Percentiles rank a stretch among this genome's conserved stretches.
phyloP scores from a whole-genome alignment of 2,113 vertebrate genomes.

The Alligator mississippiensis region DNA sequence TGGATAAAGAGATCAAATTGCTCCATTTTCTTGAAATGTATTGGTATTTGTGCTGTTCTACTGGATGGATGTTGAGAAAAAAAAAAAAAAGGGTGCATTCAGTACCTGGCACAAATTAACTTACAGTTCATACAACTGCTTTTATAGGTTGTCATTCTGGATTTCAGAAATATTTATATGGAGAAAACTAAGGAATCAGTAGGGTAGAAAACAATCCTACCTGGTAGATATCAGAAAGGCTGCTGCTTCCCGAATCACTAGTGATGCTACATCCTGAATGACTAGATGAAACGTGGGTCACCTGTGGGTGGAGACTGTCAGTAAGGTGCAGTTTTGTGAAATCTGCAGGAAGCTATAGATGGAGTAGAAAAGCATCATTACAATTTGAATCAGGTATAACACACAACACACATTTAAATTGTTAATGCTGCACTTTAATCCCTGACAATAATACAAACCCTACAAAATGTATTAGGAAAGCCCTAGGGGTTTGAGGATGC shows the following conservation, averaged over 20 bases:
- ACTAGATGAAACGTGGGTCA: constrained; percentile 97
- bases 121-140: background rate
- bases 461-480: constrained; percentile 1
- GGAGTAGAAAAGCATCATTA: constrained; percentile 71
- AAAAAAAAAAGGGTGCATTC: fast-evolving
- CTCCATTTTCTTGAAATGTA: background rate
- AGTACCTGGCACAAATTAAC: background rate
- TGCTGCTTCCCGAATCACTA: constrained; percentile 99
- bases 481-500: background rate
- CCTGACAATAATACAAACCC: background rate
- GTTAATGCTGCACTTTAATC: background rate
- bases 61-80: background rate
- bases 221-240: constrained; percentile 99
- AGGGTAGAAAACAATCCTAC: constrained; percentile 77
- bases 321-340: constrained; percentile 98
- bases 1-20: background rate
- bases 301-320: constrained; percentile 98
- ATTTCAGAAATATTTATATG: background rate
- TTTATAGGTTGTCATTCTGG: background rate
- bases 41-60: background rate
- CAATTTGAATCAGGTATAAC: constrained; percentile 49
- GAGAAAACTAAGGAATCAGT: background rate
- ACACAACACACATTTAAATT: constrained; percentile 33
- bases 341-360: constrained; percentile 94
- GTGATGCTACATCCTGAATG: constrained; percentile 99